These are phyloP conservation scores for Halichoerus grypus DNA, from an alignment of 2,113 vertebrate species.

Conservation along the genomic window DNA sequence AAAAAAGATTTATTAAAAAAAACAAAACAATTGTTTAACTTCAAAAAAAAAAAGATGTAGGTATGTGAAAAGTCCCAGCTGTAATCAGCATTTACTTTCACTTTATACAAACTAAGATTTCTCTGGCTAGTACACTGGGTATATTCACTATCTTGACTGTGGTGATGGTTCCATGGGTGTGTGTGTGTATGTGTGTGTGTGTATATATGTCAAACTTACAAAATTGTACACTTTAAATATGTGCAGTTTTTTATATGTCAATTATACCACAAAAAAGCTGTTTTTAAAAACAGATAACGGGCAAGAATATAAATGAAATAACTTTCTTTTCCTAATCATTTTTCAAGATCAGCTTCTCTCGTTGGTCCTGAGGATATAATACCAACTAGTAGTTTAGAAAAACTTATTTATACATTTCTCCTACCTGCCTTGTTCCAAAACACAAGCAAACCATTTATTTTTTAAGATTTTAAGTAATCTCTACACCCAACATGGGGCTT, in stretches of 20 bases:
- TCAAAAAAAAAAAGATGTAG: too few species aligned
- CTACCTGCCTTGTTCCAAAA: conserved; percentile 2
- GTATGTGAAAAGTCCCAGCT: not conserved
- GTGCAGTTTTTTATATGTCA: not conserved
- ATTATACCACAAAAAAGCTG: not conserved
- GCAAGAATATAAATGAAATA: conserved; percentile 5
- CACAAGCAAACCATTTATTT: not conserved
- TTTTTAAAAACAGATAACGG: not conserved
- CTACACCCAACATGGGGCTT: not conserved
- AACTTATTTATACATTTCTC: not conserved
- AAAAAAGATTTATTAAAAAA: too few species aligned
- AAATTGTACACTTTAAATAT: not conserved
- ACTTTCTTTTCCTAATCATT: conserved; percentile 12
- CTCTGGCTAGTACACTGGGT: not conserved
- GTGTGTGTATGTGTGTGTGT: too few species aligned
- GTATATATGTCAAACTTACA: not conserved
- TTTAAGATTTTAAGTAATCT: not conserved
- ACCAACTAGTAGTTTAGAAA: not conserved
- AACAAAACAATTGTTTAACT: too few species aligned
- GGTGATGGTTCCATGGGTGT: not conserved
- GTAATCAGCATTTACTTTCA: conserved; percentile 5
- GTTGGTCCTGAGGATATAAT: not conserved
- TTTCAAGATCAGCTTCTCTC: conserved; percentile 31
- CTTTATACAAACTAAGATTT: not conserved
- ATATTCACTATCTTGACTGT: not conserved